A percentile compares a stretch with the other conserved stretches of the same genome.
Conservation (phyloP, 2,797 vertebrate genomes). For the Ptychobarbus kaznakovi region DNA sequence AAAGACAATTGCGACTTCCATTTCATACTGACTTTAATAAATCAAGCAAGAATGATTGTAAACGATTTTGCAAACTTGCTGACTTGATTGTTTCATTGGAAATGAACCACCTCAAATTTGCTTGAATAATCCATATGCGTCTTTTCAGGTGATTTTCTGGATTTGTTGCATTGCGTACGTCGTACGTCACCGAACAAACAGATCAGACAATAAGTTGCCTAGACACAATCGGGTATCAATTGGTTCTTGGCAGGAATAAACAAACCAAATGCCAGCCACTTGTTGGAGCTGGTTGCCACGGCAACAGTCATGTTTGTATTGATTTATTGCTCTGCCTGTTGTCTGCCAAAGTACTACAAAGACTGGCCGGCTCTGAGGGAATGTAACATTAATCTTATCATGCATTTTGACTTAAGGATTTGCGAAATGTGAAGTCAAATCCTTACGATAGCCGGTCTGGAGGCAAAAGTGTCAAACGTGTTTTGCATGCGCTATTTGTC, state of each 20-base stretch:
- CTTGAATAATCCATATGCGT: background rate
- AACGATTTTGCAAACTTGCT: background rate
- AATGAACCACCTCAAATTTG: background rate
- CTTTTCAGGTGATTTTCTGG: conserved; percentile 3
- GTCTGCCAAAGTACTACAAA: conserved; percentile 20
- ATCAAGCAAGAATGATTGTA: background rate
- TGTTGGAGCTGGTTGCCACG: conserved; percentile 26
- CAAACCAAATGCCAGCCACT: conserved; percentile 29
- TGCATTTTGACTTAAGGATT: conserved; percentile 12
- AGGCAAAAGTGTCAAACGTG: background rate
- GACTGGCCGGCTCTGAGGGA: background rate
- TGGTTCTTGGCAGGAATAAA: conserved; percentile 31
- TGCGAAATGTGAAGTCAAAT: background rate
- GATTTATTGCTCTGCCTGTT: conserved; percentile 45
- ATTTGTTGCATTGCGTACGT: background rate
- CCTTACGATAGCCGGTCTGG: background rate
- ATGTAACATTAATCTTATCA: conserved; percentile 15
- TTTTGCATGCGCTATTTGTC: conserved; percentile 23
- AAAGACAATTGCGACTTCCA: background rate
- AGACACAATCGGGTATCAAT: conserved; percentile 3
- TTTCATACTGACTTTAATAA: background rate
- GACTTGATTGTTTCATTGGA: background rate
- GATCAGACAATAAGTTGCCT: background rate
- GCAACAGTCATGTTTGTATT: conserved; percentile 50
- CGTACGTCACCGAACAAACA: background rate